Evolutionary conservation across 1,140 invertebrate species (phyloP), one percentile per base, ranked within the genome.

Genomic region (Macrobrachium nipponense): DNA sequence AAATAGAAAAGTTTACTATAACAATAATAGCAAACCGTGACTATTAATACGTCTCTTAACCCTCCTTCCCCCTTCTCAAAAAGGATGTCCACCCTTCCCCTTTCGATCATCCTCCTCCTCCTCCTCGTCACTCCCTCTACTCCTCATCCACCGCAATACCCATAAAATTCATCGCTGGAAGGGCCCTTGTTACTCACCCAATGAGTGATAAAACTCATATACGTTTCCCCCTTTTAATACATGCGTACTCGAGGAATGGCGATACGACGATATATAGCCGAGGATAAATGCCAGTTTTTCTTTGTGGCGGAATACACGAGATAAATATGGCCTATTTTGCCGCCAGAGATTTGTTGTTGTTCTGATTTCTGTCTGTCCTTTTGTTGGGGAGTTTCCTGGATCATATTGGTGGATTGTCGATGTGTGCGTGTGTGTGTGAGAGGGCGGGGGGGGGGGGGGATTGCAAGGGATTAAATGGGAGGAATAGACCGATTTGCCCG

Each of bases 101-200:
- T 51, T 51, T 51, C 51, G 5, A 51, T 75, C 73, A 43, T 75
- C 73, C 43, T 51, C 73, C 73, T 76, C 73, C 43, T 76, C 73
- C 73, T 76, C 73, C 73, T 44, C 8, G 7, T 51, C 51, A 23
- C 43, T 76, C 73, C 73, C 59, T 58, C 68, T 72, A 2, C 68
- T 72, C 23, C 72, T 20, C 17, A 15, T 4, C 15, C 70, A 17
- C 18, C 27, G 5, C n/a, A 73, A 14, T 70, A 73, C 15, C n/a
- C 51, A 23, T 12, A 51, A 27, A 73, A 18, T 36, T 36, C 14
- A 72, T 73, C 18, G 51, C 18, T 10, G 20, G 36, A 73, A 73
- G 27, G 36, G 4, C 70, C 70, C 51, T 10, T 51, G 51, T 51
- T 51, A 51, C 51, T 51, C 51, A 51, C 51, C 51, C 51, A 51